Percentiles rank a stretch among this genome's conserved stretches.
Conservation (phyloP, 2,113 vertebrate species). For the Hyperopisus bebe region DNA sequence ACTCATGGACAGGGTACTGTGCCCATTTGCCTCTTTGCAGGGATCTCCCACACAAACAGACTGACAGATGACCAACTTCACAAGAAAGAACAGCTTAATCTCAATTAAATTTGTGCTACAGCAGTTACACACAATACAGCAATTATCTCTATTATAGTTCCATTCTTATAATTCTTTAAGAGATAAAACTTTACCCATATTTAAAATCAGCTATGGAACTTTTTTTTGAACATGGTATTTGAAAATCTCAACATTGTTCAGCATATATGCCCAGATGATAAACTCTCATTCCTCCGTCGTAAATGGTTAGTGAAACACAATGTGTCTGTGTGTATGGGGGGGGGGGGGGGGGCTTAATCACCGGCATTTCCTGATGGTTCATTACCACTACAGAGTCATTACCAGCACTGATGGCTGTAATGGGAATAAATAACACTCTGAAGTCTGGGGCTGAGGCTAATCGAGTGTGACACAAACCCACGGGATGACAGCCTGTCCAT, state of each 20-base stretch:
- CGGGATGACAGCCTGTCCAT: neutral
- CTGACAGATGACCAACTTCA: neutral
- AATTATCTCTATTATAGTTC: neutral
- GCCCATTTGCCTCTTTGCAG: neutral
- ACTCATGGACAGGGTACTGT: neutral
- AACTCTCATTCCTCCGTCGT: neutral
- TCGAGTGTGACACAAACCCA: neutral
- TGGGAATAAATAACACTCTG: neutral
- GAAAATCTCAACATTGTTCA: neutral
- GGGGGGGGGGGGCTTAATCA: neutral
- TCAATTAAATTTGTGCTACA: neutral
- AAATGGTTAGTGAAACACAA: neutral
- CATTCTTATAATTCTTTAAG: neutral
- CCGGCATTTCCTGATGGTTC: neutral
- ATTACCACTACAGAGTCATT: constrained; percentile 21
- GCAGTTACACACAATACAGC: neutral
- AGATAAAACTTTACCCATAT: neutral
- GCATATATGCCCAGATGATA: neutral
- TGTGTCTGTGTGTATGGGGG: neutral
- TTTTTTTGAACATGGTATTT: neutral
- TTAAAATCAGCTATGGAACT: neutral
- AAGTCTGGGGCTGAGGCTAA: neutral
- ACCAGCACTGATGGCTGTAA: constrained; percentile 17
- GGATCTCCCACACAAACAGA: neutral
- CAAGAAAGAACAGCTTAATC: neutral